A percentile compares a stretch with the other conserved stretches of the same genome.
These are phyloP conservation scores for Smithornis capensis DNA, from an alignment of 2,113 vertebrate genomes.

Conservation along the genomic window DNA sequence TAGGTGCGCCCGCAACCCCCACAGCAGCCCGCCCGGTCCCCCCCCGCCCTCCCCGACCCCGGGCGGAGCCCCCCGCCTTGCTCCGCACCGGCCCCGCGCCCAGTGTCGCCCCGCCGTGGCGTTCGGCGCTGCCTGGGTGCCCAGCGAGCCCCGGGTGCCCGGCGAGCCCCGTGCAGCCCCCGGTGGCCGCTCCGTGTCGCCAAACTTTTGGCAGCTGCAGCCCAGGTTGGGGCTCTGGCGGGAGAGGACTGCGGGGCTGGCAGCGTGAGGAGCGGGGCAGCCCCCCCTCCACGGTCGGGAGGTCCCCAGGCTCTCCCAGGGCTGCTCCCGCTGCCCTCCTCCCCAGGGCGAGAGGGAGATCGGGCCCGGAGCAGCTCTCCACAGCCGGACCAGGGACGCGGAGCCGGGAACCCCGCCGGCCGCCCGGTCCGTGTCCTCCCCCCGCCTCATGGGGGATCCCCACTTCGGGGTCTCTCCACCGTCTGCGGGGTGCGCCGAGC, in stretches of 20 bases:
- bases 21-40: not conserved
- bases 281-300: not conserved
- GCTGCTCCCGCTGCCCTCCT: not conserved
- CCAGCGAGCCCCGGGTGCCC: not conserved
- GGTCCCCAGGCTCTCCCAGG: not conserved
- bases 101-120: not conserved
- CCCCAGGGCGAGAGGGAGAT: not conserved
- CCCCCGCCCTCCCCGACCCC: not conserved
- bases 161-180: not conserved
- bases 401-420: not conserved
- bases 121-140: not conserved
- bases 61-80: not conserved
- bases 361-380: not conserved
- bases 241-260: not conserved
- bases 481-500: not conserved
- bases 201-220: conserved; percentile 19
- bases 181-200: not conserved
- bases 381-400: not conserved
- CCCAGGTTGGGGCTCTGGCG: not conserved
- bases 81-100: not conserved
- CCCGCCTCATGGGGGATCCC: not conserved
- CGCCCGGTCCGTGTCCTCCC: not conserved
- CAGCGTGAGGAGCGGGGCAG: not conserved
- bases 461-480: not conserved
- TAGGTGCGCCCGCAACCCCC: not conserved